Conservation (phyloP, 2,888 invertebrate species). For the Megalurothrips usitatus region DNA sequence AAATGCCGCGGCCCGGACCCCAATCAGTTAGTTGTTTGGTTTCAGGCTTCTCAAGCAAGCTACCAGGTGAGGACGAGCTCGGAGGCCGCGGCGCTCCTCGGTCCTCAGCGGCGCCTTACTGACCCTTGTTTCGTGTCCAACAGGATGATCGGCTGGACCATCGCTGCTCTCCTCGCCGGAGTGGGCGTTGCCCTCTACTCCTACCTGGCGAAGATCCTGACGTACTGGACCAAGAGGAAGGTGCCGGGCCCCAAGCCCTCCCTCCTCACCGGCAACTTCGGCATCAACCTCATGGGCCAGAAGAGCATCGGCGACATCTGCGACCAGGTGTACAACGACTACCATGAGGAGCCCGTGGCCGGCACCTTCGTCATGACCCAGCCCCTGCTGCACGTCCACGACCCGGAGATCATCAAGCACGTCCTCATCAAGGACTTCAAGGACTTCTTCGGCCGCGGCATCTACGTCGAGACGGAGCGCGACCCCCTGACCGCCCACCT, state of each 20-base stretch:
- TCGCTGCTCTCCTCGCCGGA: neutral
- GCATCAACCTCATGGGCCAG: constrained; percentile 39
- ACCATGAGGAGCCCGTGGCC: neutral
- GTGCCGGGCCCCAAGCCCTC: constrained; percentile 45
- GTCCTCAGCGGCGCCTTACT: too few relatives aligned
- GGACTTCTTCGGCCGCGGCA: constrained; percentile 51
- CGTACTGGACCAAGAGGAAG: constrained; percentile 46
- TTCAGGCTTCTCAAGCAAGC: too few relatives aligned
- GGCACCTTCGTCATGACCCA: constrained; percentile 35
- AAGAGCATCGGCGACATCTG: constrained; percentile 15
- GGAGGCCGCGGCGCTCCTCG: too few relatives aligned
- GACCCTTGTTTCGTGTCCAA: neutral
- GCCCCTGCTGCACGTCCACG: constrained; percentile 46
- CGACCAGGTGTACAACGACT: neutral
- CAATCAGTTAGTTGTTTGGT: too few relatives aligned
- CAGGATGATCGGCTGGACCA: constrained; percentile 7
- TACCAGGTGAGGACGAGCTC: too few relatives aligned
- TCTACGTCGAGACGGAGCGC: constrained; percentile 45
- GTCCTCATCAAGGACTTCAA: constrained; percentile 48
- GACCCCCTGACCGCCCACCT: constrained; percentile 52
- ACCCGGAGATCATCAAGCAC: constrained; percentile 45
- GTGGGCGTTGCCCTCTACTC: constrained; percentile 34
- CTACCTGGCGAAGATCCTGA: constrained; percentile 43
- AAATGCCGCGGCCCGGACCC: too few relatives aligned
- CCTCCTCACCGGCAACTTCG: constrained; percentile 41